These are phyloP conservation scores for Pseudoatta argentina DNA, from an alignment of 1,140 invertebrate genomes.

Conservation along the genomic window DNA sequence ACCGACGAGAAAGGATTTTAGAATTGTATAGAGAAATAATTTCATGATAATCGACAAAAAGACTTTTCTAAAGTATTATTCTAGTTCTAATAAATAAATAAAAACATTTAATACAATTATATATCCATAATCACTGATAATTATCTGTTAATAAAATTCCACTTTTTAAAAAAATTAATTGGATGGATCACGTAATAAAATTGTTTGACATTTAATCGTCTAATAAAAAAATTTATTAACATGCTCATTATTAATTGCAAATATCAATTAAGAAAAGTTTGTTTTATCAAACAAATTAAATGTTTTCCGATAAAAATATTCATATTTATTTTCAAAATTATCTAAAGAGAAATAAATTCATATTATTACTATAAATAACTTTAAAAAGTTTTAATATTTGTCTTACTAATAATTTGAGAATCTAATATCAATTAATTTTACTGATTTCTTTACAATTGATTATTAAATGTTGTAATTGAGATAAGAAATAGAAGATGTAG, in stretches of 20 bases:
- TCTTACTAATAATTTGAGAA: neutral
- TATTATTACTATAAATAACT: neutral
- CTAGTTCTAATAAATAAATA: neutral
- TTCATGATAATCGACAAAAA: neutral
- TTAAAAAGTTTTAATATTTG: neutral
- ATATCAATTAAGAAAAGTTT: neutral
- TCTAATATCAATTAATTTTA: neutral
- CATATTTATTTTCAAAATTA: neutral
- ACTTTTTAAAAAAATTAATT: neutral
- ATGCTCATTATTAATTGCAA: neutral
- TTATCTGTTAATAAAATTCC: neutral
- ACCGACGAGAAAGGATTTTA: slow-evolving; percentile 35
- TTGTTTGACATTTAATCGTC: neutral
- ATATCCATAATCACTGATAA: neutral
- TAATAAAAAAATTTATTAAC: neutral
- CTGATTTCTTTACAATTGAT: neutral
- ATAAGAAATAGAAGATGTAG: neutral
- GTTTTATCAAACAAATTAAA: neutral
- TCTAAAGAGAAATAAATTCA: neutral
- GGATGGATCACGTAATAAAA: neutral
- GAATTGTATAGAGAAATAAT: slow-evolving; percentile 20
- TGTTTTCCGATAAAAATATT: neutral
- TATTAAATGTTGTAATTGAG: neutral
- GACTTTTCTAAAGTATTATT: slow-evolving; percentile 29
- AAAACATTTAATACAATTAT: neutral